A percentile compares a stretch with the other conserved stretches of the same genome.
Conservation (phyloP, 2,113 vertebrate genomes). For the Forbesichthys papilliferus region DNA sequence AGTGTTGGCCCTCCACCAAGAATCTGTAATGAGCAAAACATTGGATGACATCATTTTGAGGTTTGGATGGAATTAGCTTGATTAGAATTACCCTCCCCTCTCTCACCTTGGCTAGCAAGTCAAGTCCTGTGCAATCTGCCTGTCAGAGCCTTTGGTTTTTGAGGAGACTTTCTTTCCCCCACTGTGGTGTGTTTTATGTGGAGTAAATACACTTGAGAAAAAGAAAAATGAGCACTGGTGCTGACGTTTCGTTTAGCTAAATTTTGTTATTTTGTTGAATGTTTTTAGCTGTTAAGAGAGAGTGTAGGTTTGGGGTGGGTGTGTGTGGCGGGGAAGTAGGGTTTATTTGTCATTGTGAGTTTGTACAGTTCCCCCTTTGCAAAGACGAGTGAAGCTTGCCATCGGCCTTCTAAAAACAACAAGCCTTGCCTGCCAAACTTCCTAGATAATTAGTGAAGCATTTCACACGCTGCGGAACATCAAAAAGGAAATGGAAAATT, state of each 20-base stretch:
- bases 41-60: constrained; percentile 70
- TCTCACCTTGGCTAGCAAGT: constrained; percentile 63
- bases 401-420: constrained; percentile 70
- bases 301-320: constrained; percentile 1
- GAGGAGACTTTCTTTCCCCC: constrained; percentile 11
- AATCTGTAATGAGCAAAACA: constrained; percentile 70
- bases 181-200: constrained; percentile 49
- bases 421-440: constrained; percentile 67
- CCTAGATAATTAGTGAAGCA: constrained; percentile 73
- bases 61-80: constrained; percentile 72
- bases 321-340: not conserved
- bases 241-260: constrained; percentile 48
- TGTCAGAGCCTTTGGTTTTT: constrained; percentile 41
- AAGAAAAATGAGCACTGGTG: constrained; percentile 35
- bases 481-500: constrained; percentile 67
- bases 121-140: constrained; percentile 43
- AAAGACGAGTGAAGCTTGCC: constrained; percentile 68
- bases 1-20: constrained; percentile 59
- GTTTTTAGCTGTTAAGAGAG: constrained; percentile 35
- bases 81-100: constrained; percentile 69
- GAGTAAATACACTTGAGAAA: constrained; percentile 38
- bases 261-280: constrained; percentile 49
- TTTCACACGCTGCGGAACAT: constrained; percentile 76
- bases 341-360: constrained; percentile 67
- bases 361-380: constrained; percentile 57